A percentile compares a stretch with the other conserved stretches of the same genome.
Evolutionary conservation across 2,888 invertebrate genomes (phyloP).

Genomic region (Rutpela maculata): DNA sequence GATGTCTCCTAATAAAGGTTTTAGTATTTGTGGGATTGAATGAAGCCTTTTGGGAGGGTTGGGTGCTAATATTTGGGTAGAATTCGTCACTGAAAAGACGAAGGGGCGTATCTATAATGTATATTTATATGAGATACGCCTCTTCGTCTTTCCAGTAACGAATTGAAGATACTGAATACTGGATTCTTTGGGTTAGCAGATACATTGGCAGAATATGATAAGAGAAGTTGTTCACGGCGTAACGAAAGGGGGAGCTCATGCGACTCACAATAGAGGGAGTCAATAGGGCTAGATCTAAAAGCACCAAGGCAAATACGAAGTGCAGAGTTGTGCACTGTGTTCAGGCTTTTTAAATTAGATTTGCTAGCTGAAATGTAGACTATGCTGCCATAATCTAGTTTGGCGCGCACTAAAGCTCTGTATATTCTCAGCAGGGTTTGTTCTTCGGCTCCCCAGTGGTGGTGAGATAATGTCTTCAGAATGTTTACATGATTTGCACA

Average conservation of each 20-base stretch:
- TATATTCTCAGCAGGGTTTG: too few relatives aligned
- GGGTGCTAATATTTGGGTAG: not conserved
- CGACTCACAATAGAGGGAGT: not conserved
- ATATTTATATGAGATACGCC: too few relatives aligned
- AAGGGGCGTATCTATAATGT: too few relatives aligned
- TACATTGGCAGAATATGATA: too few relatives aligned
- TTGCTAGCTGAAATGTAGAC: conserved; percentile 4
- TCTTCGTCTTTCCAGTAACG: too few relatives aligned
- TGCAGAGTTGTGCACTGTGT: not conserved
- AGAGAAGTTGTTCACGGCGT: too few relatives aligned
- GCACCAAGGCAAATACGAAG: too few relatives aligned
- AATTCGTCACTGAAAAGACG: too few relatives aligned
- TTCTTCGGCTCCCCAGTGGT: too few relatives aligned
- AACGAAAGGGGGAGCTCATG: not conserved
- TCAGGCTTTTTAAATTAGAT: conserved; percentile 5
- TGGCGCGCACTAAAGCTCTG: not conserved
- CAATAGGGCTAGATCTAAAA: not conserved
- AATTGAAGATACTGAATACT: not conserved
- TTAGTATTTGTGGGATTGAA: not conserved
- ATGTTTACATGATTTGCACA: too few relatives aligned
- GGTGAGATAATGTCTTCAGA: too few relatives aligned
- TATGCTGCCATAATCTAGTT: conserved; percentile 11
- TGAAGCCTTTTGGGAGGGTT: not conserved
- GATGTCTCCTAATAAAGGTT: not conserved
- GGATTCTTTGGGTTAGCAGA: not conserved